phyloP scores from a whole-genome alignment of 2,113 vertebrate genomes.

The Geococcyx californianus region DNA sequence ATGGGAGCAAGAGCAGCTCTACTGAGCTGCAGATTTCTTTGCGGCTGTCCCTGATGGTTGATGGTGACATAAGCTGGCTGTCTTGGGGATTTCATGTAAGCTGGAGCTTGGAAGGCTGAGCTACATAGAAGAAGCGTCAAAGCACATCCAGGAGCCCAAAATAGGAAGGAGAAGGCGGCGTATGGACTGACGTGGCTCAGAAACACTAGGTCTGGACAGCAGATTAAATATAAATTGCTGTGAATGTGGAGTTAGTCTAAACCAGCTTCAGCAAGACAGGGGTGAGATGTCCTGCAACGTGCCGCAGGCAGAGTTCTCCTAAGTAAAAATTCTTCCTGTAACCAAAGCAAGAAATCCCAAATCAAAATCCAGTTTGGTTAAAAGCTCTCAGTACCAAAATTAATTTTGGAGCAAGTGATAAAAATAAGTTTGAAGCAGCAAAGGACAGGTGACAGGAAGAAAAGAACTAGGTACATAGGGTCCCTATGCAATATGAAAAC shows the following conservation, averaged over 20 bases:
- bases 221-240: slow-evolving; percentile 45
- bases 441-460: background rate
- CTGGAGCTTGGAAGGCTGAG: slow-evolving; percentile 30
- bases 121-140: background rate
- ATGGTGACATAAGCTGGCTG: slow-evolving; percentile 56
- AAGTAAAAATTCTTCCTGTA: background rate
- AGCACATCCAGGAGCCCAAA: slow-evolving; percentile 29
- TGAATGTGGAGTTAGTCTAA: background rate
- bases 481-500: background rate
- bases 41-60: slow-evolving; percentile 37
- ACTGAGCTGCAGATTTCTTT: slow-evolving; percentile 14
- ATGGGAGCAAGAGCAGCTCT: background rate
- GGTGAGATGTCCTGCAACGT: background rate
- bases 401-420: background rate
- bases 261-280: background rate
- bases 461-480: background rate
- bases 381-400: background rate
- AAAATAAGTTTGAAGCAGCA: background rate
- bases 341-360: background rate
- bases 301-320: background rate
- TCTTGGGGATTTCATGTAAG: slow-evolving; percentile 32
- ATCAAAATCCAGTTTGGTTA: background rate
- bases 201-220: slow-evolving; percentile 28
- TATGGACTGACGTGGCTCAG: slow-evolving; percentile 21
- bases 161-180: slow-evolving; percentile 15